phyloP scores from a whole-genome alignment of 2,797 vertebrate genomes.

The Lateolabrax maculatus region DNA sequence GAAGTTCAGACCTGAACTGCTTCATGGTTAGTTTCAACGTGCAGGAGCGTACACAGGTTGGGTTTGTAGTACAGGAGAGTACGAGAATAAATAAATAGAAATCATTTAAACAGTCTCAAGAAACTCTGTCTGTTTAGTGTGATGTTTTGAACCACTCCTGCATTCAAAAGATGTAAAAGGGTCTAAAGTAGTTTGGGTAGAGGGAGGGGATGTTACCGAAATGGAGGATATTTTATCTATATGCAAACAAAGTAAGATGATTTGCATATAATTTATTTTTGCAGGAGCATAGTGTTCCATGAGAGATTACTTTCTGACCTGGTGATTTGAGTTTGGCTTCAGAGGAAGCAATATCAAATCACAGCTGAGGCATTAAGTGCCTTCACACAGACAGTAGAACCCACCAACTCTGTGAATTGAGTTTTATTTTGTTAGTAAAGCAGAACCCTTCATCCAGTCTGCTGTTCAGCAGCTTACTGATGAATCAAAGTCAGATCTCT shows the following conservation, averaged over 20 bases:
- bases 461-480: background rate
- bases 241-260: background rate
- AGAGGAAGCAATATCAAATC: background rate
- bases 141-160: background rate
- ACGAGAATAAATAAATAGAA: background rate
- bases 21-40: background rate
- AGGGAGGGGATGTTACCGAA: background rate
- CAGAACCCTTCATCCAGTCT: background rate
- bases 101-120: background rate
- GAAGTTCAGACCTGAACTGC: conserved; percentile 8
- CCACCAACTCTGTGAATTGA: too few species aligned
- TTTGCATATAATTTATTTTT: background rate
- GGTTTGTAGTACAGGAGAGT: background rate
- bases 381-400: background rate
- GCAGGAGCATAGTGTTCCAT: background rate
- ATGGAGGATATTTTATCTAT: background rate
- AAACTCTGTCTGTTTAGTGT: conserved; percentile 2
- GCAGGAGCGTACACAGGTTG: background rate
- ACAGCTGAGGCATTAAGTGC: background rate
- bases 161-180: background rate
- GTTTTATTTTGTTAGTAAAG: background rate
- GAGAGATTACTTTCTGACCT: background rate
- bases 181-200: background rate
- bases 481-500: background rate
- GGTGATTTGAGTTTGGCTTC: conserved; percentile 2